Evolutionary conservation across 2,797 vertebrate genomes (phyloP), one percentile per base, ranked within the genome.

Genomic region (Psittacula echo): DNA sequence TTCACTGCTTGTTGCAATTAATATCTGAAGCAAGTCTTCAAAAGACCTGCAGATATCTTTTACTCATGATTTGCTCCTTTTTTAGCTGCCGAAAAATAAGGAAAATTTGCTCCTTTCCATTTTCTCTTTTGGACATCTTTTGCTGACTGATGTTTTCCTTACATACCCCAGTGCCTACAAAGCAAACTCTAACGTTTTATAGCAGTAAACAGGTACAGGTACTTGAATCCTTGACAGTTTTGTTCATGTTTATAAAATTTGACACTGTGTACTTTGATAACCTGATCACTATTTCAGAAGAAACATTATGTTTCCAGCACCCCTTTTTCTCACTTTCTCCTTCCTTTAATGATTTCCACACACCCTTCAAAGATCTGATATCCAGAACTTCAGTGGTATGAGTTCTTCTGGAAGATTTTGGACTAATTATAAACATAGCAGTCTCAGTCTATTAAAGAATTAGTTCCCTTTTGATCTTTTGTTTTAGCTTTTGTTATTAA

Each of bases 401-500:
- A 75, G 4, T 47, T 87, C 19, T 85, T 85, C 39, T 58, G 53
- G 54, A 93, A 66, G 13, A 21, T 76, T 93, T 71, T 85, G 37
- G 78, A 78, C 4, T 27, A 87, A 67, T 60, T 75, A 81, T 61
- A 91, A 72, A 86, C 44, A 80, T 14, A 54, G 9, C 3, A 53
- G 20, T 45, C 20, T 66, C 18, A 50, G 10, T 32, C 60, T 92
- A 54, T 34, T 88, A 89, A 90, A 80, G 22, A 44, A 27, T 12
- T 78, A 11, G 1, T 58, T 89, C 8, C 1, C 23, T 86, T 94
- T 85, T 94, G 37, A 85, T 85, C 13, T 61, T 94, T 77, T 93
- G n/a, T 81, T 75, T 66, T 74, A 79, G 24, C 6, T 75, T 90
- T 89, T 89, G 61, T 58, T 95, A 95, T 94, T 89, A 91, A 93